These are phyloP conservation scores for Siniperca obscura DNA, from an alignment of 2,797 vertebrate species.

Conservation along the genomic window DNA sequence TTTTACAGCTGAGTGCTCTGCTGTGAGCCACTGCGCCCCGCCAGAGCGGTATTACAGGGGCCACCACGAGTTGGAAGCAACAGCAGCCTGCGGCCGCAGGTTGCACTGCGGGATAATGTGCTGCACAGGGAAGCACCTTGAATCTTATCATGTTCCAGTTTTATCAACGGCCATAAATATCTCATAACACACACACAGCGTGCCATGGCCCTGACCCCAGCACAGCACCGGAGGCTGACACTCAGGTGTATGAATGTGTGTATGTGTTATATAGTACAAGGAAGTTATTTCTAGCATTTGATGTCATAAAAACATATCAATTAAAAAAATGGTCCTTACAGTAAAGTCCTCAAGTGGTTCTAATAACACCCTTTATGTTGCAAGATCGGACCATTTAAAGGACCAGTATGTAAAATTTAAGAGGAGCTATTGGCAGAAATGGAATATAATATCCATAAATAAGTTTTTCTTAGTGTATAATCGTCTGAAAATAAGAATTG, in stretches of 20 bases:
- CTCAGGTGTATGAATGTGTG: neutral
- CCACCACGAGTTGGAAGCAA: constrained; percentile 21
- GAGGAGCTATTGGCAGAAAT: too few species aligned
- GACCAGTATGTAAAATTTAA: too few species aligned
- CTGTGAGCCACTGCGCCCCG: constrained; percentile 24
- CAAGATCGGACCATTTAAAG: too few species aligned
- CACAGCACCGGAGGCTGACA: neutral
- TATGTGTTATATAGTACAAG: neutral
- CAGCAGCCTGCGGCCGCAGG: constrained; percentile 30
- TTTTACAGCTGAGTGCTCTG: constrained; percentile 55
- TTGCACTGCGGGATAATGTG: constrained; percentile 23
- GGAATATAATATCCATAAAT: too few species aligned
- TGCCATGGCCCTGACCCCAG: constrained; percentile 27
- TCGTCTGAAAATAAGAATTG: too few species aligned
- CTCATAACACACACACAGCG: constrained; percentile 3
- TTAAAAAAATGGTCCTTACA: neutral
- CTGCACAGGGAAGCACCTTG: constrained; percentile 42
- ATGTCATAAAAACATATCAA: constrained; percentile 2
- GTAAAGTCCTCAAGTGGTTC: neutral
- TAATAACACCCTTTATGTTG: neutral
- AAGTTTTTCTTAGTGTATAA: too few species aligned
- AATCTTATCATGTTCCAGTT: constrained; percentile 54
- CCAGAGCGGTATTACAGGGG: constrained; percentile 21
- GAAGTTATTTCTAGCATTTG: neutral
- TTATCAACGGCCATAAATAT: constrained; percentile 62